Evolutionary conservation across 2,888 invertebrate species (phyloP).

Genomic region (Tenthredo mesomela): DNA sequence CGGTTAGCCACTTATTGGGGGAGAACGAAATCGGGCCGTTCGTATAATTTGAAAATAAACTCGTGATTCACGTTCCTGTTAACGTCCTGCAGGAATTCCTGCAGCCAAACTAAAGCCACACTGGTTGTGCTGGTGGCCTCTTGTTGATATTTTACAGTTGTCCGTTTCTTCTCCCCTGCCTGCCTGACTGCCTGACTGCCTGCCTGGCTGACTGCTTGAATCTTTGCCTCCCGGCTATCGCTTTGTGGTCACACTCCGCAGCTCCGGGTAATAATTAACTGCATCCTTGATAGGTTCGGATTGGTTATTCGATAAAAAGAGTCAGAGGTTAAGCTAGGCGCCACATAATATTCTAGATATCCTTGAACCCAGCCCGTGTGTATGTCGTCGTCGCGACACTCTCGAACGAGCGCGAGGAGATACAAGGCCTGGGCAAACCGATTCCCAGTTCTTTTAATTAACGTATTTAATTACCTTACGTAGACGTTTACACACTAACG

Average conservation of each 20-base stretch:
- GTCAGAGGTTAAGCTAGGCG: conserved; percentile 64
- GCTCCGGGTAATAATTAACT: conserved; percentile 61
- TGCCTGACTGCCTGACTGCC: conserved; percentile 8
- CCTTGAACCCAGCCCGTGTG: conserved; percentile 61
- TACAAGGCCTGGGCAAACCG: conserved; percentile 33
- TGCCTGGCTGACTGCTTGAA: conserved; percentile 14
- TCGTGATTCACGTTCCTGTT: conserved; percentile 59
- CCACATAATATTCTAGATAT: conserved; percentile 64
- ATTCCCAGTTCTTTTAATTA: conserved; percentile 42
- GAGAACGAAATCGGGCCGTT: conserved; percentile 53
- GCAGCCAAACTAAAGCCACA: background rate
- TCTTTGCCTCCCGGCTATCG: conserved; percentile 50
- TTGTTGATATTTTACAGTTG: conserved; percentile 44
- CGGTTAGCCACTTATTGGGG: conserved; percentile 21
- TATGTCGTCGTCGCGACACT: conserved; percentile 32
- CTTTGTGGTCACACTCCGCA: conserved; percentile 47
- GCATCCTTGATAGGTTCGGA: conserved; percentile 63
- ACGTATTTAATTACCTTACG: conserved; percentile 46
- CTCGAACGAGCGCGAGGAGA: conserved; percentile 7
- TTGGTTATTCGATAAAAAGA: conserved; percentile 57
- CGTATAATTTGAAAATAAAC: conserved; percentile 62
- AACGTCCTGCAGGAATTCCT: conserved; percentile 57
- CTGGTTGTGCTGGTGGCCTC: conserved; percentile 35
- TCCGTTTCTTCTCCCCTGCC: conserved; percentile 4
- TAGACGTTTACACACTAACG: background rate